Percentiles rank a stretch among this genome's conserved stretches.
phyloP scores from a whole-genome alignment of 1,140 invertebrate genomes.

The Drosophila rufa region DNA sequence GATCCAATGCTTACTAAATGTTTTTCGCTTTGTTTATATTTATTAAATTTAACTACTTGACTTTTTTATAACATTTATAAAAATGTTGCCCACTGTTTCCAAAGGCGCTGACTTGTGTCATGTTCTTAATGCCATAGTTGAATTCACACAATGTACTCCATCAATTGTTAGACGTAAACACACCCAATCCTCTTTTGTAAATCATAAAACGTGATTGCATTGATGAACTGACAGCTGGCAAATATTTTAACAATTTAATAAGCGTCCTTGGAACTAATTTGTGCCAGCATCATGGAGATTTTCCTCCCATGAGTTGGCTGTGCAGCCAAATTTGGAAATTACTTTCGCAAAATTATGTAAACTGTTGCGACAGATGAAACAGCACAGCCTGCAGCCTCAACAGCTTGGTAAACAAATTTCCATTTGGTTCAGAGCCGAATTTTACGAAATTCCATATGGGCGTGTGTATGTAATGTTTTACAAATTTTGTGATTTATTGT shows the following conservation, averaged over 20 bases:
- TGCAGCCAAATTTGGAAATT: conserved; percentile 21
- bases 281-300: no score
- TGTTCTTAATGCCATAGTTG: conserved; percentile 4
- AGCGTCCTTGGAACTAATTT: not conserved
- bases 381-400: conserved; percentile 42
- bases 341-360: conserved; percentile 26
- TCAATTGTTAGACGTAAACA: not conserved
- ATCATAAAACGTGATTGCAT: not conserved
- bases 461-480: conserved; percentile 51
- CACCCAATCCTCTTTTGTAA: not conserved
- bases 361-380: conserved; percentile 41
- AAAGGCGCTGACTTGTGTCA: not conserved
- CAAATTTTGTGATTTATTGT: conserved; percentile 59
- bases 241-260: not conserved
- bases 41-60: conserved; percentile 11
- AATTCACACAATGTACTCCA: not conserved
- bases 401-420: conserved; percentile 76
- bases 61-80: no score
- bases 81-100: not conserved
- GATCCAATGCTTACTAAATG: no score
- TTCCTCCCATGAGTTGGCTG: not conserved
- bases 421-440: conserved; percentile 51
- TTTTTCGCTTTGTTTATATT: no score
- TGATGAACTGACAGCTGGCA: not conserved
- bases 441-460: conserved; percentile 38